Conservation (phyloP, 2,113 vertebrate genomes). For the Carollia perspicillata region DNA sequence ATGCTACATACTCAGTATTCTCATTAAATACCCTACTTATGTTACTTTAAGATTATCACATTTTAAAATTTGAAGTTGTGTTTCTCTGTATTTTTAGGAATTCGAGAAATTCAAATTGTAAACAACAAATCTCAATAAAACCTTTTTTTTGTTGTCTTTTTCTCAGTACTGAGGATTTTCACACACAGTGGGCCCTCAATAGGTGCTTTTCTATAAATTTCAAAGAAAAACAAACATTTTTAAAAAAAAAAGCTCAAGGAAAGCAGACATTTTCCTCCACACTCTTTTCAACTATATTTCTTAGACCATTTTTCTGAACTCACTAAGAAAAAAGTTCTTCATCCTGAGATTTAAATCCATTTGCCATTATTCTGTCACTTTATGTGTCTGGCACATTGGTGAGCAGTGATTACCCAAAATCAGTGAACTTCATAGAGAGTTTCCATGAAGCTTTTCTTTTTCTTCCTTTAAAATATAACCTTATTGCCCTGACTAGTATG, state of each 20-base stretch:
- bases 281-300: background rate
- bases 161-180: background rate
- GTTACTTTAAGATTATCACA: background rate
- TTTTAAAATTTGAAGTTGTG: background rate
- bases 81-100: constrained; percentile 21
- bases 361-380: background rate
- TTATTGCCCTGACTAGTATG: background rate
- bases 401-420: background rate
- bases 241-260: background rate
- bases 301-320: background rate
- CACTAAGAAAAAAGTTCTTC: background rate
- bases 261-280: background rate
- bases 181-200: background rate
- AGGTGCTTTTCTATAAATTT: background rate
- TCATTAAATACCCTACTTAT: background rate
- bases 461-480: background rate
- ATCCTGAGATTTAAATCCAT: background rate
- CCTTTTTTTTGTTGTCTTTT: background rate
- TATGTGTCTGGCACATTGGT: background rate
- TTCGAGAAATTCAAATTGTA: constrained; percentile 9
- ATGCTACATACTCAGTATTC: background rate
- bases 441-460: background rate
- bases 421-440: background rate
- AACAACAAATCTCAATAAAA: background rate
- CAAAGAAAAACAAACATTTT: background rate